Conservation (phyloP, 2,113 vertebrate species). For the Murina feae region DNA sequence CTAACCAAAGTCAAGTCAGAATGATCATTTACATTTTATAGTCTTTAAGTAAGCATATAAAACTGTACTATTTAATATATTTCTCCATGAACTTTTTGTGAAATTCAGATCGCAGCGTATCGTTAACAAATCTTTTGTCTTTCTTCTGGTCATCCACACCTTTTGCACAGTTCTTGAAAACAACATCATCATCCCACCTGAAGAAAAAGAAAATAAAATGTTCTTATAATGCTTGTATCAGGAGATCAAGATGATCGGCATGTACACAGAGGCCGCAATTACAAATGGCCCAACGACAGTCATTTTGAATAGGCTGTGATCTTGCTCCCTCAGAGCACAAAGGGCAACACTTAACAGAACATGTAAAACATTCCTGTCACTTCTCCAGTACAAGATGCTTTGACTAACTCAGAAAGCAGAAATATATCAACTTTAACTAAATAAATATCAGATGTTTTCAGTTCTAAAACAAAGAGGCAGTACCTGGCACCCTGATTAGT, state of each 20-base stretch:
- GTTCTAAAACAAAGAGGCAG: background rate
- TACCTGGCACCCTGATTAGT: background rate
- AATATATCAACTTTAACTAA: background rate
- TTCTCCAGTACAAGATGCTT: background rate
- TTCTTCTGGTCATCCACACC: slow-evolving; percentile 95
- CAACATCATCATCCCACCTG: slow-evolving; percentile 99
- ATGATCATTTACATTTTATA: slow-evolving; percentile 23
- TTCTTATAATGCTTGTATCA: background rate
- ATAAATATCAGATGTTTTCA: background rate
- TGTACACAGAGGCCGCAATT: background rate
- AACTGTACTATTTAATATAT: slow-evolving; percentile 94
- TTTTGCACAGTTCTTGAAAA: slow-evolving; percentile 99
- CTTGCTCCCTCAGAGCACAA: background rate
- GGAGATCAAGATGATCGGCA: background rate
- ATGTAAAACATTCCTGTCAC: background rate
- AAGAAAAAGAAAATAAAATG: slow-evolving; percentile 34
- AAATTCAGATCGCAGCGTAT: slow-evolving; percentile 93
- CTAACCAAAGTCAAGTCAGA: background rate
- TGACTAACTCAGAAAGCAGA: background rate
- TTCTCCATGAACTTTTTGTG: slow-evolving; percentile 98
- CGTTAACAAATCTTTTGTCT: slow-evolving; percentile 97
- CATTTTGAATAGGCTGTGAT: background rate
- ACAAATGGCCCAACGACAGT: background rate
- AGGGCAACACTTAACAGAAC: background rate
- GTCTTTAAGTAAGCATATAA: slow-evolving; percentile 69